Evolutionary conservation across 2,888 invertebrate species (phyloP), one percentile per base, ranked within the genome.

Genomic region (Himalopsyche tibetana): DNA sequence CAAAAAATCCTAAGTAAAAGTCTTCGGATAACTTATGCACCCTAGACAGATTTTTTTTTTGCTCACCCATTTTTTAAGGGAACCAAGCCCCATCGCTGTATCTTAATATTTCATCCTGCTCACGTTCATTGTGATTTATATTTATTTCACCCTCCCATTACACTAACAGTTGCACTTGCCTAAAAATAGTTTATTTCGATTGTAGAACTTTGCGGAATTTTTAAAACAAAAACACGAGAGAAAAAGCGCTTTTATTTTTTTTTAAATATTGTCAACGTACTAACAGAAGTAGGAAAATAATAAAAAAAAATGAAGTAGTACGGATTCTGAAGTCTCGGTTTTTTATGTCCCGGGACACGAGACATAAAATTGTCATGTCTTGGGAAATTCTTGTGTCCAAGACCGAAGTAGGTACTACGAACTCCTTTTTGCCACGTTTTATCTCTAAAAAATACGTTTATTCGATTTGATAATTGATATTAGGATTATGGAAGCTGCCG

Each of bases 101-200:
- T 86, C 85, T 86, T 86, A 86, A 88, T 88, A 88, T 84, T 86
- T 88, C 85, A 88, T 86, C 83, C 88, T 28, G 63, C 83, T 83
- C 88, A 88, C 88, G 88, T 88, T 85, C 84, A 83, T 56, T 36
- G 88, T 86, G 88, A 88, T 88, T 88, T 88, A 88, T 88, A 81
- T 86, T 45, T 40, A 19, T 63, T 83, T 84, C 86, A 51, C 86
- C 81, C 84, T 55, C 83, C 82, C 83, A 83, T 82, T 81, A 69
- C 55, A 74, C 82, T 55, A 63, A 82, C 85, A 82, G 85, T 83
- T 87, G 87, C 87, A 87, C 87, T 87, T 85, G 80, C 74, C 45
- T 80, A 83, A 86, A 86, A 84, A 40, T 56, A 82, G 55, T 55
- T 51, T 82, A 56, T 82, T n/a, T 56, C 38, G 19, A 15, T 51